phyloP scores from a whole-genome alignment of 2,888 invertebrate species.

The Archips crataeganus region DNA sequence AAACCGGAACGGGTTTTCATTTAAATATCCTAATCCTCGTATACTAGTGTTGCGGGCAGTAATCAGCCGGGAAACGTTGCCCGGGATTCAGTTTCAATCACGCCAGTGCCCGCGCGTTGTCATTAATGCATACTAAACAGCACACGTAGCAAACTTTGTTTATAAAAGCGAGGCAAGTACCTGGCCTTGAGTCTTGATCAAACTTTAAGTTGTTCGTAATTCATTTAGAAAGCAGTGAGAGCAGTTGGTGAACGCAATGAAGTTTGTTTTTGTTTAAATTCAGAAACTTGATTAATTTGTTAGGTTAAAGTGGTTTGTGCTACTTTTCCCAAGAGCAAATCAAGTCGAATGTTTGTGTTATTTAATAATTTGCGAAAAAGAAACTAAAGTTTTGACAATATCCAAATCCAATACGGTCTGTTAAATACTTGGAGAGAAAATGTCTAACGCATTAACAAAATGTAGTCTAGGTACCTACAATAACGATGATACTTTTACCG shows the following conservation, averaged over 20 bases:
- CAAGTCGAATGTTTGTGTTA: too few species aligned
- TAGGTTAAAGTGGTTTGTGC: too few species aligned
- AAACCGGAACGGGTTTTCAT: slow-evolving; percentile 50
- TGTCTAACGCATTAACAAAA: too few species aligned
- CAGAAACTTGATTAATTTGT: too few species aligned
- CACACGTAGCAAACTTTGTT: slow-evolving; percentile 54
- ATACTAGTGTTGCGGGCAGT: slow-evolving; percentile 64
- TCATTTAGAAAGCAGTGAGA: neutral
- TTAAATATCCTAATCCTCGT: slow-evolving; percentile 74
- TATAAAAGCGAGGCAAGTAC: slow-evolving; percentile 10
- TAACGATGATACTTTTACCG: too few species aligned
- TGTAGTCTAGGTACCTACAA: too few species aligned
- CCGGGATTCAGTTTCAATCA: slow-evolving; percentile 84
- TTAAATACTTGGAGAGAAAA: too few species aligned
- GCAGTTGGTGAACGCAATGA: neutral
- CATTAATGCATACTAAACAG: slow-evolving; percentile 85
- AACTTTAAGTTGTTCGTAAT: slow-evolving; percentile 3
- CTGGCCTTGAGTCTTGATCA: slow-evolving; percentile 6
- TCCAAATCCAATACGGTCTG: too few species aligned
- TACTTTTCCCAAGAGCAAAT: too few species aligned
- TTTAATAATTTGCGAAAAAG: too few species aligned
- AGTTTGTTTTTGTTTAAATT: neutral
- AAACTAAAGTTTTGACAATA: too few species aligned
- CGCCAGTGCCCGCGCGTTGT: slow-evolving; percentile 67
- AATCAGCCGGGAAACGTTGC: slow-evolving; percentile 72